Evolutionary conservation across 2,797 vertebrate genomes (phyloP).

Genomic region (Pachyuromys duprasi): DNA sequence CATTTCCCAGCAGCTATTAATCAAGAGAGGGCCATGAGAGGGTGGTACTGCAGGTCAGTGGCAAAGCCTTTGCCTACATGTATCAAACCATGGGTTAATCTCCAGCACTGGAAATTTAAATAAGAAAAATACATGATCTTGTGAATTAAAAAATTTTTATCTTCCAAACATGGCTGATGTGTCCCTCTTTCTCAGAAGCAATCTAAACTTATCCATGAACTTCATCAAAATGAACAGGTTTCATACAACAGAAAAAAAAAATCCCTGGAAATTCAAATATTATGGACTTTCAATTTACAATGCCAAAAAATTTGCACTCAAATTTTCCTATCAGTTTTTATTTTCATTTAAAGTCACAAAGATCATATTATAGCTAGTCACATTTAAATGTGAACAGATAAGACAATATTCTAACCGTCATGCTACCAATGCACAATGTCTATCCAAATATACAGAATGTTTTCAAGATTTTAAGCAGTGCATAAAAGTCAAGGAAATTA

Average conservation of each 20-base stretch:
- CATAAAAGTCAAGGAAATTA: constrained; percentile 55
- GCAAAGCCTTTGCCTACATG: not conserved
- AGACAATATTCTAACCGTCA: constrained; percentile 26
- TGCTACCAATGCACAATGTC: not conserved
- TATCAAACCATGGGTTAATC: not conserved
- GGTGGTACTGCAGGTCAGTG: not conserved
- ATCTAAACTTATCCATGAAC: constrained; percentile 42
- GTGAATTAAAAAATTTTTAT: constrained; percentile 32
- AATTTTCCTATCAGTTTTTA: constrained; percentile 35
- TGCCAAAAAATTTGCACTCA: not conserved
- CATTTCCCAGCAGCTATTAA: not conserved
- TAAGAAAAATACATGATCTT: not conserved
- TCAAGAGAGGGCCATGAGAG: constrained; percentile 4
- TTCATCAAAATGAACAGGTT: constrained; percentile 58
- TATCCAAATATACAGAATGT: constrained; percentile 35
- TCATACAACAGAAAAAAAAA: not conserved
- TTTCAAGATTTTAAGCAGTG: constrained; percentile 46
- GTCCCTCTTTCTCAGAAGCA: constrained; percentile 13
- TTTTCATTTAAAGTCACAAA: constrained; percentile 55
- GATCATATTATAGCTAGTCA: not conserved
- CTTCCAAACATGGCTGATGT: not conserved
- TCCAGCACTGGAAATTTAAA: not conserved
- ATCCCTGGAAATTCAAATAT: constrained; percentile 32
- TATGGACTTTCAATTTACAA: constrained; percentile 46
- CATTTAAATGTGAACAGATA: constrained; percentile 27